Base-by-base conservation (phyloP, 2,888 invertebrate species). In the Ectemnius lituratus region DNA sequence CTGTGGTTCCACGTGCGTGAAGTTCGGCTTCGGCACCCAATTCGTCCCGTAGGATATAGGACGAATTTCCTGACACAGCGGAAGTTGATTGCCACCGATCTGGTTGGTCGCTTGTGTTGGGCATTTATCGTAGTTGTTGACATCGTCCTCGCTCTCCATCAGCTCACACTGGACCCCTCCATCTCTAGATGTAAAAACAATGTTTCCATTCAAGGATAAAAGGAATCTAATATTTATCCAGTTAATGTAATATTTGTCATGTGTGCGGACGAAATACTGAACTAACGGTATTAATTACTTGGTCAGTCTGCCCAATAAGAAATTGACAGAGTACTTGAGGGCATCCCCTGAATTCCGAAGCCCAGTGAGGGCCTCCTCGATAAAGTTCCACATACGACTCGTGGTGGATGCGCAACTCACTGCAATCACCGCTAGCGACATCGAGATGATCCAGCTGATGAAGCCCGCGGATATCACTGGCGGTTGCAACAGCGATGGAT, bases 391-490 rank as follows among this genome's bases (percentile, higher is more conserved):
- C 8, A 82, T 62, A 4, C 71, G 71, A 20, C 73, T 73, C 4
- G 70, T 58, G 1, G 76, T 82, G n/a, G 85, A 60, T 1, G 83
- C 82, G 47, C 84, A 87, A 14, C 76, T 75, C 4, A 89, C 72
- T 2, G 74, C 73, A 1, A 61, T 73, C 23, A 75, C 64, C 1
- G 87, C 84, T 45, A 87, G 62, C 4, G 75, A 63, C 88, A 90
- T 89, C 13, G 89, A 87, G 47, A 87, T 76, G 27, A 87, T 80
- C 89, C 89, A 90, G 67, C 89, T 89, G 59, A 90, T 84, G 28
- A 90, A 87, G 77, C 81, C 83, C 1, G 88, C 86, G 1, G 89
- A 89, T 49, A 89, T 70, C 2, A 86, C 61, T 0, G 88, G 86
- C 0, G 86, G 84, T 56, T 84, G 75, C 16, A 84, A 45, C 3